Percentiles rank a stretch among this genome's conserved stretches.
These are phyloP conservation scores for Pedetes capensis DNA, from an alignment of 2,113 vertebrate genomes.

Conservation along the genomic window DNA sequence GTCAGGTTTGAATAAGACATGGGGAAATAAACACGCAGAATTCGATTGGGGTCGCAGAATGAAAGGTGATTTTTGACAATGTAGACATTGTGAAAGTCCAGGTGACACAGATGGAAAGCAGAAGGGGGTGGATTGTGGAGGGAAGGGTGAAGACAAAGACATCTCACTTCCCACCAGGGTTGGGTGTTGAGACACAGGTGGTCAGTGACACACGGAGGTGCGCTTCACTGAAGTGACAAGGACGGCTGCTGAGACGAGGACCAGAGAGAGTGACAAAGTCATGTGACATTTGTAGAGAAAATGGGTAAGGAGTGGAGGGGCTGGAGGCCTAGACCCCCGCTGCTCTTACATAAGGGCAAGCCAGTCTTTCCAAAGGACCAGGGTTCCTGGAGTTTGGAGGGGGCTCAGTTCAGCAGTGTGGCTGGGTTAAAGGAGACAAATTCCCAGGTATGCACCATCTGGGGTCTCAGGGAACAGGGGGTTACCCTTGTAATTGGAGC, in stretches of 20 bases:
- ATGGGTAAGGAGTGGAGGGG: neutral
- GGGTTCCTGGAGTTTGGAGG: neutral
- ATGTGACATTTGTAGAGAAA: neutral
- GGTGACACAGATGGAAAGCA: neutral
- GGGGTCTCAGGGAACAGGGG: too few relatives aligned
- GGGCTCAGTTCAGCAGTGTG: neutral
- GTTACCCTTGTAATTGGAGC: neutral
- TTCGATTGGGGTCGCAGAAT: too few relatives aligned
- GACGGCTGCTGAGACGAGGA: neutral
- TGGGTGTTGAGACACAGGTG: neutral
- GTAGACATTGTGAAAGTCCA: neutral
- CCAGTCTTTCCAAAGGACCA: too few relatives aligned
- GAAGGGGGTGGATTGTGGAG: neutral
- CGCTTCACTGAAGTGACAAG: neutral
- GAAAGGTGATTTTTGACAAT: neutral
- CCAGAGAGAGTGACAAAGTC: too few relatives aligned
- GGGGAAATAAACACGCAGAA: neutral
- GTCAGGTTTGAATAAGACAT: neutral
- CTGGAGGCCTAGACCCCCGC: neutral
- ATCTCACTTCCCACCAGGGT: neutral
- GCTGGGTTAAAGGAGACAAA: neutral
- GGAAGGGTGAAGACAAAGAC: too few relatives aligned
- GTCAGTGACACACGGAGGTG: neutral
- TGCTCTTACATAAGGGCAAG: accelerated
- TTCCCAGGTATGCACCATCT: neutral